phyloP scores from a whole-genome alignment of 2,113 vertebrate species.

The Plotosus lineatus region DNA sequence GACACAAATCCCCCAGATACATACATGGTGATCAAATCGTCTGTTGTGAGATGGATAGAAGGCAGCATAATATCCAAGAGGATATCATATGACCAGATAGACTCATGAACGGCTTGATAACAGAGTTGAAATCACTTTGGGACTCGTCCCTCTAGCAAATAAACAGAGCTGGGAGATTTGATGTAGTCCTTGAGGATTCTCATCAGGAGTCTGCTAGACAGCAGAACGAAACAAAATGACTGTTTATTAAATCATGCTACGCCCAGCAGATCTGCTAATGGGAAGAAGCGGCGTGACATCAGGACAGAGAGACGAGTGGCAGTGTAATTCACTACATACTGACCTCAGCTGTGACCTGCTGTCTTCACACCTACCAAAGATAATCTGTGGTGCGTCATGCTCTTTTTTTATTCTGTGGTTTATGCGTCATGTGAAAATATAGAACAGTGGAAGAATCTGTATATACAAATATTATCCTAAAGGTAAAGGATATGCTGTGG shows the following conservation, averaged over 20 bases:
- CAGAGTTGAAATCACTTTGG: constrained; percentile 55
- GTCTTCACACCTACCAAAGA: constrained; percentile 28
- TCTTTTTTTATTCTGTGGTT: neutral
- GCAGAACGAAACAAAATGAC: constrained; percentile 58
- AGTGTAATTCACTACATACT: constrained; percentile 37
- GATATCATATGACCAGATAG: constrained; percentile 38
- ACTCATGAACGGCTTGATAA: constrained; percentile 47
- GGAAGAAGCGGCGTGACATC: constrained; percentile 52
- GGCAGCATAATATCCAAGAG: constrained; percentile 30
- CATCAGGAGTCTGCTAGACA: constrained; percentile 55
- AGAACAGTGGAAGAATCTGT: neutral
- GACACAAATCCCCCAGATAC: constrained; percentile 25
- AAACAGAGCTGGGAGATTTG: constrained; percentile 59
- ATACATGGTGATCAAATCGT: constrained; percentile 41
- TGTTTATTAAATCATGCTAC: constrained; percentile 63
- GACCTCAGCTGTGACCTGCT: constrained; percentile 39
- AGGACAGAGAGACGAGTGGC: constrained; percentile 38
- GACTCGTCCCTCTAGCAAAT: constrained; percentile 56
- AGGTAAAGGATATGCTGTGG: neutral
- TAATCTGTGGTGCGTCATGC: constrained; percentile 12
- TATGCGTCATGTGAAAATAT: neutral
- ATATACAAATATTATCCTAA: neutral
- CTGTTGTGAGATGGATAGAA: neutral
- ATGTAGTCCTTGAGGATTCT: constrained; percentile 62
- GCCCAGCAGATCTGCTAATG: constrained; percentile 50